Conservation (phyloP, 2,113 vertebrate genomes). For the Gopherus evgoodei region DNA sequence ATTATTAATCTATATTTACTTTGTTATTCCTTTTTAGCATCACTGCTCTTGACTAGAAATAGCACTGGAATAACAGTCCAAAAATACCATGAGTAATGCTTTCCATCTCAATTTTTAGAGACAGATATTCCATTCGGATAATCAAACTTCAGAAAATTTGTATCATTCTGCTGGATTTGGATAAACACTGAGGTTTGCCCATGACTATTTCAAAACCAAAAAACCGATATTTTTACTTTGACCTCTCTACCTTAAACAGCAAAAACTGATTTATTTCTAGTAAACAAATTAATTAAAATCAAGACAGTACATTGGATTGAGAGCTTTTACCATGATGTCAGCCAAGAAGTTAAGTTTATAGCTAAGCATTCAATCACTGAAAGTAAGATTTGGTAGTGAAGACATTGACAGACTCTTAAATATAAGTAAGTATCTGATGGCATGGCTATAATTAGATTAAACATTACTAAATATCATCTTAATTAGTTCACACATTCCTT, state of each 20-base stretch:
- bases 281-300: constrained; percentile 40
- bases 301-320: constrained; percentile 9
- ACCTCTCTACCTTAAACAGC: constrained; percentile 22
- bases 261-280: constrained; percentile 37
- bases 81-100: neutral
- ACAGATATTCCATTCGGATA: neutral
- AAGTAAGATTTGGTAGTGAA: constrained; percentile 53
- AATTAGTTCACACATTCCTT: constrained; percentile 63
- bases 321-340: neutral
- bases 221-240: constrained; percentile 26
- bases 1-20: neutral
- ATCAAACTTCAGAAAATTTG: neutral
- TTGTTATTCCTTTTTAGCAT: neutral
- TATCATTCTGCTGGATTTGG: no score
- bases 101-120: neutral
- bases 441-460: constrained; percentile 65
- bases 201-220: constrained; percentile 26
- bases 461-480: constrained; percentile 66
- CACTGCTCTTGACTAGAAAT: neutral
- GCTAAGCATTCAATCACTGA: neutral
- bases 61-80: neutral
- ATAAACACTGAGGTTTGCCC: neutral
- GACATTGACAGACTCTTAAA: constrained; percentile 59
- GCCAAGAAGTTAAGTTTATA: neutral
- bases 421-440: constrained; percentile 56